A percentile compares a stretch with the other conserved stretches of the same genome.
These are phyloP conservation scores for Genyomyrus donnyi DNA, from an alignment of 2,113 vertebrate species.

Conservation along the genomic window DNA sequence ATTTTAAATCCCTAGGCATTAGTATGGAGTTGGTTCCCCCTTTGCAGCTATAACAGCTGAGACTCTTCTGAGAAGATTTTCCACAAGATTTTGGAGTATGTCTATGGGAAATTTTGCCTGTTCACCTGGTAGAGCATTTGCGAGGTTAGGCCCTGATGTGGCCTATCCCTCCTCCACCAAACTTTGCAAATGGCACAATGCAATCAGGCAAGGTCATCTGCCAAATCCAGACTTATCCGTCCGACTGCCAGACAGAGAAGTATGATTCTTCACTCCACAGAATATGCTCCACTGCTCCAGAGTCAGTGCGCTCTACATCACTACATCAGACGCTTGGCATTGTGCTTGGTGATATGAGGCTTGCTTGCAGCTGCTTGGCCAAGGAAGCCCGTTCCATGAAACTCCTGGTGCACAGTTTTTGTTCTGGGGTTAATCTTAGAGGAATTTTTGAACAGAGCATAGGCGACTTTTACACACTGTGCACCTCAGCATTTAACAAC, in stretches of 20 bases:
- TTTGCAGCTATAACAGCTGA: no score
- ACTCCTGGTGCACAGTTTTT: background rate
- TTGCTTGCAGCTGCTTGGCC: background rate
- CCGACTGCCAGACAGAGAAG: background rate
- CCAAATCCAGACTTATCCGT: background rate
- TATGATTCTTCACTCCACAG: background rate
- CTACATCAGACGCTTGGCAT: no score
- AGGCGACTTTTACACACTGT: background rate
- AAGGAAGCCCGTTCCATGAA: background rate
- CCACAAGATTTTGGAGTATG: no score
- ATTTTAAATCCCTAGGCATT: no score
- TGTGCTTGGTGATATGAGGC: background rate
- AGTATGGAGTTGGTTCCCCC: no score
- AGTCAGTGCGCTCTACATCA: no score
- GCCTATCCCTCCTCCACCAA: background rate
- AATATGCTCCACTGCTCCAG: no score
- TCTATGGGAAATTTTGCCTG: no score
- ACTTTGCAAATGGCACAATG: background rate
- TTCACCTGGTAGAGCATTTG: no score
- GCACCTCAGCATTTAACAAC: background rate
- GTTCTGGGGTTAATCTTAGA: background rate
- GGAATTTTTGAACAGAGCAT: background rate
- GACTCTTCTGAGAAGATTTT: no score
- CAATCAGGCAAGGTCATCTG: background rate
- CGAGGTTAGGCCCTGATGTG: no score